Percentiles rank a stretch among this genome's conserved stretches.
Evolutionary conservation across 2,888 invertebrate species (phyloP).

Genomic region (Mesorhabditis belari): DNA sequence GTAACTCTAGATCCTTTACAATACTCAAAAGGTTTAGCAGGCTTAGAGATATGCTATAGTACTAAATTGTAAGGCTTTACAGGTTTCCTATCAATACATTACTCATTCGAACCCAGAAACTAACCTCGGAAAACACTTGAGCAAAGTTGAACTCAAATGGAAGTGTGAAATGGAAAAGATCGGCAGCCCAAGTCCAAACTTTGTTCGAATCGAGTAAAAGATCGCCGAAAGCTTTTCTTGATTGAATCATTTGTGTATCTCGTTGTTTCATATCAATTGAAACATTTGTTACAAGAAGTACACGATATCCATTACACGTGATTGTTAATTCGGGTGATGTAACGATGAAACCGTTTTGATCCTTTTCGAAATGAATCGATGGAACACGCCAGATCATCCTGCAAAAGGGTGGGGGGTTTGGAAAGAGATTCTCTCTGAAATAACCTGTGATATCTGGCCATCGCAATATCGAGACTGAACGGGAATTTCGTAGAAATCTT

Average conservation of each 20-base stretch:
- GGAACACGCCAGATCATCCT: slow-evolving; percentile 21
- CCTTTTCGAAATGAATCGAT: slow-evolving; percentile 10
- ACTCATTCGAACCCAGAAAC: too few relatives aligned
- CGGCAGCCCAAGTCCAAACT: slow-evolving; percentile 53
- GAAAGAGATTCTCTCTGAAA: neutral
- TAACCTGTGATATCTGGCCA: slow-evolving; percentile 20
- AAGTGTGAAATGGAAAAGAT: slow-evolving; percentile 52
- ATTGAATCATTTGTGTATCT: slow-evolving; percentile 8
- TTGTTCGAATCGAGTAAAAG: slow-evolving; percentile 12
- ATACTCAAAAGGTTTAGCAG: neutral
- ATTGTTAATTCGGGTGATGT: slow-evolving; percentile 10
- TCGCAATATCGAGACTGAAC: slow-evolving; percentile 19
- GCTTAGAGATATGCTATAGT: neutral
- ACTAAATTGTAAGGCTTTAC: too few relatives aligned
- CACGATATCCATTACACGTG: slow-evolving; percentile 14
- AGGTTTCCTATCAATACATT: too few relatives aligned
- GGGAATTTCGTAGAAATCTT: neutral
- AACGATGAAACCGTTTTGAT: slow-evolving; percentile 8
- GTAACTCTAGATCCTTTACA: neutral
- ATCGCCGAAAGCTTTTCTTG: slow-evolving; percentile 8
- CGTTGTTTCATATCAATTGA: slow-evolving; percentile 6
- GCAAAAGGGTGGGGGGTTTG: neutral
- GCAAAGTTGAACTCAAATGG: slow-evolving; percentile 56
- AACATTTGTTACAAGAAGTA: slow-evolving; percentile 17
- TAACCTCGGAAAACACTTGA: slow-evolving; percentile 54